Conservation (phyloP, 2,888 invertebrate species). For the Orthonevra nobilis region DNA sequence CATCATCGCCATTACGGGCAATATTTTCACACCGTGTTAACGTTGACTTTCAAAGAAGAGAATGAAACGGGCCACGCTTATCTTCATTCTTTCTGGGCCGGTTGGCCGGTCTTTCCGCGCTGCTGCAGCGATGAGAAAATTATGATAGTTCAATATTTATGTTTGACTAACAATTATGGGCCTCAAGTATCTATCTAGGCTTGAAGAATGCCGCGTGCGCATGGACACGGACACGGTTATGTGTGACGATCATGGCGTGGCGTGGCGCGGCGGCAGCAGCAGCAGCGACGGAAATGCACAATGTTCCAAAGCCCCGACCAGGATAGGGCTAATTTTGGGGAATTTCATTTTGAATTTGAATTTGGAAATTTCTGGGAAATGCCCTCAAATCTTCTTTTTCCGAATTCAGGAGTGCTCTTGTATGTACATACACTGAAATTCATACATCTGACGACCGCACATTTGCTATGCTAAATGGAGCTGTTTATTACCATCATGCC, state of each 20-base stretch:
- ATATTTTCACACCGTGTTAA: slow-evolving; percentile 61
- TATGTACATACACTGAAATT: not conserved
- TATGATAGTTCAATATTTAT: slow-evolving; percentile 71
- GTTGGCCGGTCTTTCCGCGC: slow-evolving; percentile 1
- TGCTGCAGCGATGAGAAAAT: slow-evolving; percentile 62
- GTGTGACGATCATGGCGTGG: too few relatives aligned
- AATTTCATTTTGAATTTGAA: slow-evolving; percentile 57
- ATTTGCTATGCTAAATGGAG: slow-evolving; percentile 43
- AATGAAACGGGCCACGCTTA: slow-evolving; percentile 21
- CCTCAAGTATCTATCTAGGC: slow-evolving; percentile 67
- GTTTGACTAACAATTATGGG: slow-evolving; percentile 69
- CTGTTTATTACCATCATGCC: slow-evolving; percentile 38
- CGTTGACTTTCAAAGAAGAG: slow-evolving; percentile 26
- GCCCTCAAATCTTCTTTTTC: slow-evolving; percentile 35
- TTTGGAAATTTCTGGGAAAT: slow-evolving; percentile 67
- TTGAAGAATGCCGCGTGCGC: slow-evolving; percentile 61
- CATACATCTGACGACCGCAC: slow-evolving; percentile 4
- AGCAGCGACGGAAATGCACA: not conserved
- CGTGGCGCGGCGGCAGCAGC: too few relatives aligned
- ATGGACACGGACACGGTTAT: slow-evolving; percentile 15
- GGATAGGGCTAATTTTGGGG: slow-evolving; percentile 58
- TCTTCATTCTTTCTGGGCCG: not conserved
- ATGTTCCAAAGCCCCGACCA: not conserved
- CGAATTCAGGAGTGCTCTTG: slow-evolving; percentile 31
- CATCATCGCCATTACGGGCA: slow-evolving; percentile 15